A percentile compares a stretch with the other conserved stretches of the same genome.
phyloP scores from a whole-genome alignment of 1,140 invertebrate species.

The Rhysida immarginata region DNA sequence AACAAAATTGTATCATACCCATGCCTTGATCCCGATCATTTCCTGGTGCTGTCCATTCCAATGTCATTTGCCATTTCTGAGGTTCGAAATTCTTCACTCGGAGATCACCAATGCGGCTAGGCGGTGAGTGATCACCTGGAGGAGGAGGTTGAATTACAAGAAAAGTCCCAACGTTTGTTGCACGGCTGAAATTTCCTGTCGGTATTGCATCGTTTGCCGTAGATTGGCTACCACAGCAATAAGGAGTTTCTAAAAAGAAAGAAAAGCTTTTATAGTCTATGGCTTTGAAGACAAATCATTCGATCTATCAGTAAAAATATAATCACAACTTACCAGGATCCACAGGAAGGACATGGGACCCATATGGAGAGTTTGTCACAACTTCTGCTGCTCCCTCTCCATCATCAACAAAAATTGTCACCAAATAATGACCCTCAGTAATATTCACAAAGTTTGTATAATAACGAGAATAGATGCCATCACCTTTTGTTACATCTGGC shows the following conservation, averaged over 20 bases:
- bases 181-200: conserved; percentile 14
- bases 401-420: conserved; percentile 14
- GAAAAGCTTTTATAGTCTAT: background rate
- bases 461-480: conserved; percentile 48
- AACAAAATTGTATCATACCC: conserved; percentile 7
- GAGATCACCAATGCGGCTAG: conserved; percentile 18
- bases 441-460: conserved; percentile 31
- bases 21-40: conserved; percentile 24
- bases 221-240: background rate
- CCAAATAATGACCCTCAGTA: conserved; percentile 28
- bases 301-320: too few species aligned
- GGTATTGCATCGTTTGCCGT: background rate
- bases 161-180: conserved; percentile 3
- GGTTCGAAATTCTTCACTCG: conserved; percentile 23
- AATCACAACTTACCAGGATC: background rate
- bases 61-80: conserved; percentile 27
- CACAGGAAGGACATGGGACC: background rate
- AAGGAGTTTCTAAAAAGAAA: background rate
- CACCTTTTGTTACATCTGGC: conserved; percentile 44
- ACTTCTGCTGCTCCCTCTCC: conserved; percentile 11
- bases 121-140: conserved; percentile 17
- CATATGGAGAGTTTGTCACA: background rate
- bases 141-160: conserved; percentile 5
- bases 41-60: conserved; percentile 39
- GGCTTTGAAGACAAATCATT: background rate